phyloP scores from a whole-genome alignment of 2,888 invertebrate species.

The Phoenoteleia sp. region DNA sequence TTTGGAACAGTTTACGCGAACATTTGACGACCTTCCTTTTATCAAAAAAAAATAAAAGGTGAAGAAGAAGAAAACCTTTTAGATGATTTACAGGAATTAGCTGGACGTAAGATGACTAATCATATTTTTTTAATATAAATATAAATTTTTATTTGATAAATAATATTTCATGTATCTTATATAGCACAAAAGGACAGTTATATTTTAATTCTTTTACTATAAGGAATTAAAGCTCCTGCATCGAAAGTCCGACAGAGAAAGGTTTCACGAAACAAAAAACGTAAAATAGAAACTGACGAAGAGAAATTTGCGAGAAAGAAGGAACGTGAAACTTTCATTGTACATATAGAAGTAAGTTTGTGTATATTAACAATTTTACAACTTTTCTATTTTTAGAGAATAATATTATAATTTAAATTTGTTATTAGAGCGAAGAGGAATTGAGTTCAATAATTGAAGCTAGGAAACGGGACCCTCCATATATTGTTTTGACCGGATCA shows the following conservation, averaged over 20 bases:
- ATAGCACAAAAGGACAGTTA: neutral
- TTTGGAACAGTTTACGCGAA: neutral
- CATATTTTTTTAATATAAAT: too few relatives aligned
- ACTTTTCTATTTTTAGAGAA: too few relatives aligned
- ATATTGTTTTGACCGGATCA: constrained; percentile 2
- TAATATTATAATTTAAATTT: too few relatives aligned
- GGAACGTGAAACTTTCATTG: constrained; percentile 35
- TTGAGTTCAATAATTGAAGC: neutral
- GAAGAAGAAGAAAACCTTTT: neutral
- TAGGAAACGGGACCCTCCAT: neutral
- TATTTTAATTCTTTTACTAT: neutral
- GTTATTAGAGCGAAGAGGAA: neutral
- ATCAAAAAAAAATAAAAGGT: constrained; percentile 2
- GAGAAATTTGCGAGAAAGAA: neutral
- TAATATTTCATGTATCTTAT: too few relatives aligned
- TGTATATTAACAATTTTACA: too few relatives aligned
- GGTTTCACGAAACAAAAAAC: neutral
- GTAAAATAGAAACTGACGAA: constrained; percentile 4
- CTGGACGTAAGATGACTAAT: too few relatives aligned
- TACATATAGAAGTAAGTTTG: constrained; percentile 22
- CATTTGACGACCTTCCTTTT: neutral
- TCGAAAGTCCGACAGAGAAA: neutral
- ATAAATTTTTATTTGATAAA: too few relatives aligned
- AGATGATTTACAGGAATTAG: neutral
- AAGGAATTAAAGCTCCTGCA: neutral